Conservation (phyloP, 2,888 invertebrate species). For the Aproaerema taeniolella region DNA sequence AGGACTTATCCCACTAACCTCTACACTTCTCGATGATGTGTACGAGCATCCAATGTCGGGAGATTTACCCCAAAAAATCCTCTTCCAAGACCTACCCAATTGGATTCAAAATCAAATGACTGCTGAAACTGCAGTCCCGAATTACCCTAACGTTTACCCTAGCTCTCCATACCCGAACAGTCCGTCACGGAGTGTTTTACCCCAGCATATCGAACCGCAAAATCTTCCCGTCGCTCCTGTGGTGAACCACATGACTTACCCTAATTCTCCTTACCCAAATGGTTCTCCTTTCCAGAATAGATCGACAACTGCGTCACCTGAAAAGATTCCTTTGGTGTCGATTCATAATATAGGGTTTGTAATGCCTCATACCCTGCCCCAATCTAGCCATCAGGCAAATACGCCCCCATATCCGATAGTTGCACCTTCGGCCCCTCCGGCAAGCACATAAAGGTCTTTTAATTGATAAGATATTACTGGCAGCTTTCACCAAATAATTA, state of each 20-base stretch:
- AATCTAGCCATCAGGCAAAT: neutral
- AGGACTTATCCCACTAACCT: constrained; percentile 41
- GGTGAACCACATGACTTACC: too few species aligned
- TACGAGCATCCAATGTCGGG: constrained; percentile 42
- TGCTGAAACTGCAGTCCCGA: neutral
- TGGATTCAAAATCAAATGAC: neutral
- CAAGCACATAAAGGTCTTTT: too few species aligned
- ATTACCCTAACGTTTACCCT: constrained; percentile 2
- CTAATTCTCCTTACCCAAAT: neutral
- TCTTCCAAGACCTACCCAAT: constrained; percentile 16
- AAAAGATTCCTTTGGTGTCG: too few species aligned
- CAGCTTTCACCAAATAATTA: too few species aligned
- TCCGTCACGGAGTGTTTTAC: neutral
- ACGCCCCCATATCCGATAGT: constrained; percentile 6
- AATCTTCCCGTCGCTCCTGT: too few species aligned
- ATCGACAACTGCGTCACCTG: too few species aligned
- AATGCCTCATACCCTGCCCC: neutral
- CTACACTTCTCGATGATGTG: constrained; percentile 14
- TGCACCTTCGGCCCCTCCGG: neutral
- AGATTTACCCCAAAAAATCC: constrained; percentile 39
- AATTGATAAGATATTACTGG: too few species aligned
- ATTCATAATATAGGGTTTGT: constrained; percentile 1
- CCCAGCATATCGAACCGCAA: too few species aligned
- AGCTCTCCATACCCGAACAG: constrained; percentile 7
- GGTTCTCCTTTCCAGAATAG: neutral